Evolutionary conservation across 2,797 vertebrate species (phyloP).

Genomic region (Diplodus puntazzo): DNA sequence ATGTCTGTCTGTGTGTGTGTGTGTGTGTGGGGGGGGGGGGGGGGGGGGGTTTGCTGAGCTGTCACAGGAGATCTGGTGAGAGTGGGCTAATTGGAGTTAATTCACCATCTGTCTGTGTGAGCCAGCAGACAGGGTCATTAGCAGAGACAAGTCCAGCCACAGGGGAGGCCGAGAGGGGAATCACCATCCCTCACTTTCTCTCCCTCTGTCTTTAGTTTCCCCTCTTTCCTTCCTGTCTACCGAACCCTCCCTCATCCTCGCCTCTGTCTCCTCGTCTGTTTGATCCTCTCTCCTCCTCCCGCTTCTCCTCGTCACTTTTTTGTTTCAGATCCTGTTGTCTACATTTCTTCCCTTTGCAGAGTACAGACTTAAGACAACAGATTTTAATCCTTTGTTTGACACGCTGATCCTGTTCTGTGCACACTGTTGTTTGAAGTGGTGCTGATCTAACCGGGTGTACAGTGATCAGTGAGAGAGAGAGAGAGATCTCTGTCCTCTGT

Average conservation of each 20-base stretch:
- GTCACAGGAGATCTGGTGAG: constrained; percentile 79
- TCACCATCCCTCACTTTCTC: constrained; percentile 69
- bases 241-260: constrained; percentile 27
- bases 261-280: constrained; percentile 20
- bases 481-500: neutral
- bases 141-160: constrained; percentile 83
- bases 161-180: constrained; percentile 77
- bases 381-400: constrained; percentile 19
- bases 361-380: neutral
- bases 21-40: too few relatives aligned
- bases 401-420: neutral
- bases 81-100: constrained; percentile 85
- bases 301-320: neutral
- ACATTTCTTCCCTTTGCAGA: neutral
- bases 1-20: constrained; percentile 20
- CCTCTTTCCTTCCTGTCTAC: constrained; percentile 29
- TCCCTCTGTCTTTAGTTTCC: constrained; percentile 52
- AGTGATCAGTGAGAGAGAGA: neutral
- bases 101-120: constrained; percentile 84
- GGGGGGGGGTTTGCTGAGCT: too few relatives aligned
- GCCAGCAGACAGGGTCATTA: constrained; percentile 84
- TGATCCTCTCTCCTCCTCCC: constrained; percentile 13
- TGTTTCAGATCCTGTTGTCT: constrained; percentile 7
- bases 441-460: constrained; percentile 6
- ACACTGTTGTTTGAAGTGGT: constrained; percentile 14